Evolutionary conservation across 2,888 invertebrate genomes (phyloP).

Genomic region (Notodonta dromedarius): DNA sequence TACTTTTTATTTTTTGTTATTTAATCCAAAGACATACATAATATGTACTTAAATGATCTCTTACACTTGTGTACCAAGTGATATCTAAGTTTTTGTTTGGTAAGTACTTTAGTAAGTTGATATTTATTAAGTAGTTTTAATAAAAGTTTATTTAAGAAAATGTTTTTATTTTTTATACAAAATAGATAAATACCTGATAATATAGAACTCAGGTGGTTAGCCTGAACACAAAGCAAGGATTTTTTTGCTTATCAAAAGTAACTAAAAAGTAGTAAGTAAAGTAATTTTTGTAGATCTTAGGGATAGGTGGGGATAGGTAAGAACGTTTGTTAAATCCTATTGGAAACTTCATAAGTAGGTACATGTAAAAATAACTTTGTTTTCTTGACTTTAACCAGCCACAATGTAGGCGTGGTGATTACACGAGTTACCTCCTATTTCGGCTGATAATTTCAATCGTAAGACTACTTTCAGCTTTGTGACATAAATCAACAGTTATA

Average conservation of each 20-base stretch:
- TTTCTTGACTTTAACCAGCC: background rate
- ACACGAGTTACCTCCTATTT: background rate
- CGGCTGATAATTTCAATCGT: constrained; percentile 28
- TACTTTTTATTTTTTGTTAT: background rate
- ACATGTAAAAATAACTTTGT: background rate
- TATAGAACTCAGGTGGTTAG: background rate
- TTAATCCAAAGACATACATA: background rate
- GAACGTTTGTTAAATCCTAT: too few species aligned
- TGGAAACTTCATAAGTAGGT: too few species aligned
- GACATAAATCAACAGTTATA: constrained; percentile 6
- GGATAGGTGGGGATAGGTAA: too few species aligned
- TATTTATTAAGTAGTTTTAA: constrained; percentile 10
- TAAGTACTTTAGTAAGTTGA: background rate
- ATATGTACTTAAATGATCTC: background rate
- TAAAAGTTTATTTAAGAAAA: constrained; percentile 10
- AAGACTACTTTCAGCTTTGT: constrained; percentile 10
- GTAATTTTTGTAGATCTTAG: too few species aligned
- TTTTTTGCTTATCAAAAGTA: too few species aligned
- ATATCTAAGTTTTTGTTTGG: background rate
- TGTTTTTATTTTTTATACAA: background rate
- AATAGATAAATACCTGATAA: too few species aligned
- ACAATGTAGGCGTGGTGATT: background rate
- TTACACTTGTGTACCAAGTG: background rate
- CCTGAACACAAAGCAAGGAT: too few species aligned
- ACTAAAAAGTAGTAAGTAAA: too few species aligned